Evolutionary conservation across 2,888 invertebrate species (phyloP).

Genomic region (Drosophila austrosaltans): DNA sequence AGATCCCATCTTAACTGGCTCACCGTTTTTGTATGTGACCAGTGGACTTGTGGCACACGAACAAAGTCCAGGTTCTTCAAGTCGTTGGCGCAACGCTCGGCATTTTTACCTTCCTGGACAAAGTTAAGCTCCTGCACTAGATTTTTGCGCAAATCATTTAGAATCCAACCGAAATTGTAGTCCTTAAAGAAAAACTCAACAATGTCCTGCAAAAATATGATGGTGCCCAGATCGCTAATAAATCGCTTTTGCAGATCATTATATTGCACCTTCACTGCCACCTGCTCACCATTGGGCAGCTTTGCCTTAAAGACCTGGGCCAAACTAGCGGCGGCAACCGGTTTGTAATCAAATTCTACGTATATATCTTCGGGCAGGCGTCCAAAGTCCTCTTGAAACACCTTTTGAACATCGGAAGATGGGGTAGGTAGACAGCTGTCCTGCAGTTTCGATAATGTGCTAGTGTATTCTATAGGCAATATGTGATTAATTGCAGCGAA

Average conservation of each 20-base stretch:
- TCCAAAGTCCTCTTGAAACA: conserved; percentile 89
- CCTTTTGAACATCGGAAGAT: conserved; percentile 85
- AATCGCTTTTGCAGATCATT: conserved; percentile 89
- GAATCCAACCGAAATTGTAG: conserved; percentile 90
- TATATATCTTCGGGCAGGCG: conserved; percentile 86
- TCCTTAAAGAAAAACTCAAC: conserved; percentile 88
- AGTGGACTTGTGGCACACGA: conserved; percentile 88
- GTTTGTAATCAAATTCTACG: conserved; percentile 86
- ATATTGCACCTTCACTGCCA: conserved; percentile 90
- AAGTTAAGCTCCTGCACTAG: conserved; percentile 89
- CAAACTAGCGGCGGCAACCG: conserved; percentile 90
- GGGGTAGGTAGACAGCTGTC: conserved; percentile 86
- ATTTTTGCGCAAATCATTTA: conserved; percentile 87
- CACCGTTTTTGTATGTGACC: conserved; percentile 86
- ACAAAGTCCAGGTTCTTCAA: conserved; percentile 86
- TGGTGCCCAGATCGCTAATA: conserved; percentile 87
- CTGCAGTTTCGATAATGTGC: conserved; percentile 85
- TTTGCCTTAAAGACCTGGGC: conserved; percentile 89
- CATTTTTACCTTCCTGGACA: conserved; percentile 88
- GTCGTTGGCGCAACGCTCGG: conserved; percentile 88
- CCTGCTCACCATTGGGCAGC: conserved; percentile 86
- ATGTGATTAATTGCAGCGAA: conserved; percentile 90
- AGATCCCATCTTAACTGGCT: conserved; percentile 30
- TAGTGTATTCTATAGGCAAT: conserved; percentile 88
- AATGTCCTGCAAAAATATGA: conserved; percentile 86